These are phyloP conservation scores for Linepithema humile DNA, from an alignment of 1,140 invertebrate species.

Conservation along the genomic window DNA sequence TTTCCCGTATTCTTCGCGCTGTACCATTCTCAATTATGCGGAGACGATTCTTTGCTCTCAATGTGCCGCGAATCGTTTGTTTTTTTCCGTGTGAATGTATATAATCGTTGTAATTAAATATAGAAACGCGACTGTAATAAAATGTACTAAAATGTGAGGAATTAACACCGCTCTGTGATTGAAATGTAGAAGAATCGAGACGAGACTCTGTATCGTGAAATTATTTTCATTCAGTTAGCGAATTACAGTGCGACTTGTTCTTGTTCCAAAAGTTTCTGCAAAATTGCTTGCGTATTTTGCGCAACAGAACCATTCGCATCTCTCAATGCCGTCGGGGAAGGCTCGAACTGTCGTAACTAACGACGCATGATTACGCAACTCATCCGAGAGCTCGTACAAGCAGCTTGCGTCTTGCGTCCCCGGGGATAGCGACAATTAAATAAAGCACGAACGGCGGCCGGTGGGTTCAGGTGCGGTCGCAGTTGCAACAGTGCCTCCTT, in stretches of 20 bases:
- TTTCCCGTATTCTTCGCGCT: conserved; percentile 18
- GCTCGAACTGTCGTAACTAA: neutral
- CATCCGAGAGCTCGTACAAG: neutral
- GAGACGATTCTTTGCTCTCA: neutral
- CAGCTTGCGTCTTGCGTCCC: neutral
- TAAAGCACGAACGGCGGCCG: conserved; percentile 5
- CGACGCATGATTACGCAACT: neutral
- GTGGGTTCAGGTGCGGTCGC: conserved; percentile 44
- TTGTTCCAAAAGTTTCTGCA: too few species aligned
- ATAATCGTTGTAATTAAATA: neutral
- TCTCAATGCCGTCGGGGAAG: too few species aligned
- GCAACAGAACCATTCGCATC: too few species aligned
- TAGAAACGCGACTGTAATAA: too few species aligned
- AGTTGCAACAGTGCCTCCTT: conserved; percentile 16
- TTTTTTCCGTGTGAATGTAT: neutral
- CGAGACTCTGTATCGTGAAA: too few species aligned
- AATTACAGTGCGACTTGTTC: too few species aligned
- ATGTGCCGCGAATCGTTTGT: neutral
- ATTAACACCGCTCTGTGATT: too few species aligned
- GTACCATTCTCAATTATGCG: conserved; percentile 21
- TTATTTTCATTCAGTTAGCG: too few species aligned
- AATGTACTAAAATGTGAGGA: too few species aligned
- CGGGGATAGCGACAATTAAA: conserved; percentile 53
- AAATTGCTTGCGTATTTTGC: too few species aligned
- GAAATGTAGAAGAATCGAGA: too few species aligned